Base-by-base conservation (phyloP, 2,888 invertebrate species). In the Caenorhabditis japonica region DNA sequence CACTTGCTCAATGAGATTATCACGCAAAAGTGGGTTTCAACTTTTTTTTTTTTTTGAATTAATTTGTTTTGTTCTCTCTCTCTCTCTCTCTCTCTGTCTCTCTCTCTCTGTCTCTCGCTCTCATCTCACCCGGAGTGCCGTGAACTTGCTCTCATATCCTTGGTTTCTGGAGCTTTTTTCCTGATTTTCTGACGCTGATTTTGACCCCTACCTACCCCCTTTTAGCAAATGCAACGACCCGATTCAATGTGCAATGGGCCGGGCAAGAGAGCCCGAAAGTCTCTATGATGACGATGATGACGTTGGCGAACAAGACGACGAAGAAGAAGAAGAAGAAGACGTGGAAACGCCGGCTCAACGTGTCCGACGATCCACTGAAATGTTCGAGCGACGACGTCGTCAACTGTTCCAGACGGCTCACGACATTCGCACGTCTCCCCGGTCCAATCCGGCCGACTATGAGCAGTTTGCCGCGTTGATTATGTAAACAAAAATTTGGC, bases 1-100 rank as follows among this genome's bases (percentile, higher is more conserved):
- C 61, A 71, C 17, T 53, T 87, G 13, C 85, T 87, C 60, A 82
- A 87, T 58, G 53, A 52, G 15, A 76, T 86, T n/a, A 83, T 86
- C 61, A 79, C 79, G n/a, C 84, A 79, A 62, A 79, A 75, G 86
- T 86, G 51, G 51, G 86, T 81, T 36, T 39, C n/a, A 39, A 4
- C 13, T 17, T 15, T 17, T 4, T 39, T 17, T 15, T 17, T 13
- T 4, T 13, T 39, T 13, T 13, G 39, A 15, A 15, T 39, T 39
- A n/a, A n/a, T 17, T 4, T 8, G 13, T 39, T 39, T 13, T 30
- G 30, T 7, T 7, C 30, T 30, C 30, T 30, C 10, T 30, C 5
- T 10, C 7, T 30, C 30, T 30, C 12, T 34, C 12, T 34, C 34
- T 34, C 34, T 39, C 39, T 39, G n/a, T 8, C 5, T 39, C 39